These are phyloP conservation scores for Pteropus rufus DNA, from an alignment of 2,797 vertebrate species.

Conservation along the genomic window DNA sequence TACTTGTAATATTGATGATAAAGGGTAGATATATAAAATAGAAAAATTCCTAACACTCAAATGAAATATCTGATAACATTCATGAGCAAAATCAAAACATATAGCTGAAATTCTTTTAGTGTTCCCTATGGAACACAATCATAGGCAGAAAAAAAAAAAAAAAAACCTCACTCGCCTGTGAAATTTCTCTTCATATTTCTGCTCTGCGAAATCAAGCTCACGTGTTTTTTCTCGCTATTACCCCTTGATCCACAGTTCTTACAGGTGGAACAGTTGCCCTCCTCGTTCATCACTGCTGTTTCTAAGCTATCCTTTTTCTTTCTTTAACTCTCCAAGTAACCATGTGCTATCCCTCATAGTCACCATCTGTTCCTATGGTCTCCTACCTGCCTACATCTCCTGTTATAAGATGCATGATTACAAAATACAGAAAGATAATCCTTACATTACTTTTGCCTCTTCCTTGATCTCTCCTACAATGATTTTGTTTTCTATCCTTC, in stretches of 20 bases:
- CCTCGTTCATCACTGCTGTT: background rate
- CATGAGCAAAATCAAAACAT: background rate
- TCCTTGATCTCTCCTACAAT: background rate
- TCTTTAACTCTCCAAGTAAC: background rate
- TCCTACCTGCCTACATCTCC: background rate
- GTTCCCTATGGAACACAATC: background rate
- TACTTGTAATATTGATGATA: background rate
- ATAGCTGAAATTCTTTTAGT: background rate
- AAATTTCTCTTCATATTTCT: background rate
- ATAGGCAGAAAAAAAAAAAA: background rate
- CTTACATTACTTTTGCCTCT: background rate
- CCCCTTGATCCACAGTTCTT: background rate
- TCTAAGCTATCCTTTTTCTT: background rate
- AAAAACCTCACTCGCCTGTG: background rate
- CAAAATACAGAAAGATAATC: background rate
- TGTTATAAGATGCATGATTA: background rate
- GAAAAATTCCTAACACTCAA: background rate
- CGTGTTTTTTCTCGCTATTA: background rate
- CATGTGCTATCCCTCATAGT: background rate
- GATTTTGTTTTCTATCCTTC: background rate
- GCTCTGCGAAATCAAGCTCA: background rate
- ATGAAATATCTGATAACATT: background rate
- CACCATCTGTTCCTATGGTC: background rate
- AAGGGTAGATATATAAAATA: background rate
- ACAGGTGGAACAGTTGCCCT: background rate